These are phyloP conservation scores for Xiphophorus hellerii DNA, from an alignment of 2,113 vertebrate species.

Conservation along the genomic window DNA sequence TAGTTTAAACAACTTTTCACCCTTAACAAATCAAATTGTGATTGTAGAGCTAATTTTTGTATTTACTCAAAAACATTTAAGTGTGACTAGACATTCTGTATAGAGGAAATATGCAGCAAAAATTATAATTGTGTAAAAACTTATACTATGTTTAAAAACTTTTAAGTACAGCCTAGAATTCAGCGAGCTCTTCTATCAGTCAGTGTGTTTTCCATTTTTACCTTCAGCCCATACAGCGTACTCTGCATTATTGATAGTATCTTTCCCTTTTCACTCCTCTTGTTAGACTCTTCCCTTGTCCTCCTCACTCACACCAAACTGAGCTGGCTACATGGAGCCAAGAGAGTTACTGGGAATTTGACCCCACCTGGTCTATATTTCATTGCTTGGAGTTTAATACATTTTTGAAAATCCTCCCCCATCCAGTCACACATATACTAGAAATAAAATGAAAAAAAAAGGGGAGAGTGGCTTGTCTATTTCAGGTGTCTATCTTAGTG, in stretches of 20 bases:
- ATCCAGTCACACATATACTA: slow-evolving; percentile 4
- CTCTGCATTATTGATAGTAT: slow-evolving; percentile 75
- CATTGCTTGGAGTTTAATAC: slow-evolving; percentile 75
- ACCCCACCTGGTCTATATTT: slow-evolving; percentile 76
- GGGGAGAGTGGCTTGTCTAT: slow-evolving; percentile 47
- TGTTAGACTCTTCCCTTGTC: slow-evolving; percentile 65
- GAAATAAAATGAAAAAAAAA: background rate
- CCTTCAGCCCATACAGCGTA: slow-evolving; percentile 60
- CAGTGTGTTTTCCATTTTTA: slow-evolving; percentile 55
- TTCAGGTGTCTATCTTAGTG: slow-evolving; percentile 66
- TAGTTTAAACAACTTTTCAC: too few relatives aligned
- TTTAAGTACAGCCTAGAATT: slow-evolving; percentile 26
- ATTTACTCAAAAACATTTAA: background rate
- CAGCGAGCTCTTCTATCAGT: slow-evolving; percentile 16
- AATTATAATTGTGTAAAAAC: slow-evolving; percentile 8
- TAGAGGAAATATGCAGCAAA: slow-evolving; percentile 9
- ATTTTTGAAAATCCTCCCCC: slow-evolving; percentile 72
- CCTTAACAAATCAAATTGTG: background rate
- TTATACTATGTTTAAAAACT: slow-evolving; percentile 5
- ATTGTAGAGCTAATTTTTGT: too few relatives aligned
- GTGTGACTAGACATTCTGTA: background rate
- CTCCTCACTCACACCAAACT: slow-evolving; percentile 58
- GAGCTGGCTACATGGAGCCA: slow-evolving; percentile 45
- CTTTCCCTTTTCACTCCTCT: slow-evolving; percentile 55
- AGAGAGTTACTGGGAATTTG: slow-evolving; percentile 62